Percentiles rank a stretch among this genome's conserved stretches.
phyloP scores from a whole-genome alignment of 2,797 vertebrate species.

The Pteropus rufus region DNA sequence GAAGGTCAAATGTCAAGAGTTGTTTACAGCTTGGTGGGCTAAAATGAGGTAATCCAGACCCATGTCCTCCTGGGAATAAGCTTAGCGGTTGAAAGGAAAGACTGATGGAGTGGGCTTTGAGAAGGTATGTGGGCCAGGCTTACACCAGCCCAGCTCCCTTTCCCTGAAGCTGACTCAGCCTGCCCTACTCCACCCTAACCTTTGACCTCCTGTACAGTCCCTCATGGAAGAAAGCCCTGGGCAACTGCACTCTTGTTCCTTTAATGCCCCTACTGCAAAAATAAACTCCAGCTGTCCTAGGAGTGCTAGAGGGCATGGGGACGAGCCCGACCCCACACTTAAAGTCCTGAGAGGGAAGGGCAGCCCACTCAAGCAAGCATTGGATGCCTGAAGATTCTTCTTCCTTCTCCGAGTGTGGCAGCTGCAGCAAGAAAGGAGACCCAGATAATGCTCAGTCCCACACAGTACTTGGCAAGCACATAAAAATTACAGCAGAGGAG shows the following conservation, averaged over 20 bases:
- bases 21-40: constrained; percentile 16
- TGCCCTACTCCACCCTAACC: not conserved
- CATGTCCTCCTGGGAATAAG: not conserved
- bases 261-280: constrained; percentile 60
- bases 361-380: constrained; percentile 64
- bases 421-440: constrained; percentile 44
- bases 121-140: not conserved
- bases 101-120: not conserved
- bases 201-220: constrained; percentile 30
- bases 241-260: constrained; percentile 50
- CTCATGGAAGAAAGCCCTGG: constrained; percentile 35
- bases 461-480: constrained; percentile 8
- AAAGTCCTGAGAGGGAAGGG: constrained; percentile 15
- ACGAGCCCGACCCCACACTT: not conserved
- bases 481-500: constrained; percentile 54
- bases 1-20: constrained; percentile 24
- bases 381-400: constrained; percentile 45
- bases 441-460: not conserved
- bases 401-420: constrained; percentile 34
- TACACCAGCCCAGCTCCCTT: not conserved
- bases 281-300: constrained; percentile 74
- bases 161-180: not conserved
- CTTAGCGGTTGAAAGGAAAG: not conserved
- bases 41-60: not conserved
- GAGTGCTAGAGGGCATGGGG: not conserved